Evolutionary conservation across 1,140 invertebrate species (phyloP).

Genomic region (Euura saliciscinereae): DNA sequence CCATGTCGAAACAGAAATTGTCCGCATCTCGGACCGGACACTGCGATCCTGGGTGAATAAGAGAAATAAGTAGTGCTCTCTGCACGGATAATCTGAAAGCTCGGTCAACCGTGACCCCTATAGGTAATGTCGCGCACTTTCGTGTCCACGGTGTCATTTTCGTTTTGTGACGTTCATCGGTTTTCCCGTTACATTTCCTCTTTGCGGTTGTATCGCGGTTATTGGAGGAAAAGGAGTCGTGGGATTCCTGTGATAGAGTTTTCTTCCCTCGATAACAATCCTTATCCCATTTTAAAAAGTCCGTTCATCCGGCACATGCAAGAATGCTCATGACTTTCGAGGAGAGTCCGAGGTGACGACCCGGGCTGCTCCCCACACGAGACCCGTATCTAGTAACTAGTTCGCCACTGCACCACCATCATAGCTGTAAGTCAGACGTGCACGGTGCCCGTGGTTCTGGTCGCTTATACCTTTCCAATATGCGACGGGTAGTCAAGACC

Average conservation of each 20-base stretch:
- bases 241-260: too few species aligned
- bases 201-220: too few species aligned
- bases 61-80: too few species aligned
- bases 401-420: too few species aligned
- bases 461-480: constrained; percentile 40
- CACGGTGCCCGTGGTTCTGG: background rate
- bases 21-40: background rate
- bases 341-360: background rate
- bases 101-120: background rate
- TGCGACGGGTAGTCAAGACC: constrained; percentile 34
- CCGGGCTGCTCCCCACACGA: background rate
- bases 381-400: too few species aligned
- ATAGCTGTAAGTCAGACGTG: too few species aligned
- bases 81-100: too few species aligned
- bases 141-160: background rate
- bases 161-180: background rate
- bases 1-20: background rate
- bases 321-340: background rate
- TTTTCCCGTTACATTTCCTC: background rate
- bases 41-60: background rate
- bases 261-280: too few species aligned
- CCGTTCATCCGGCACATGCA: background rate
- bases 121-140: background rate
- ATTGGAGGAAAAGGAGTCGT: too few species aligned
- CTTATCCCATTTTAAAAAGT: too few species aligned